phyloP scores from a whole-genome alignment of 2,888 invertebrate species.

The Spodoptera littoralis region DNA sequence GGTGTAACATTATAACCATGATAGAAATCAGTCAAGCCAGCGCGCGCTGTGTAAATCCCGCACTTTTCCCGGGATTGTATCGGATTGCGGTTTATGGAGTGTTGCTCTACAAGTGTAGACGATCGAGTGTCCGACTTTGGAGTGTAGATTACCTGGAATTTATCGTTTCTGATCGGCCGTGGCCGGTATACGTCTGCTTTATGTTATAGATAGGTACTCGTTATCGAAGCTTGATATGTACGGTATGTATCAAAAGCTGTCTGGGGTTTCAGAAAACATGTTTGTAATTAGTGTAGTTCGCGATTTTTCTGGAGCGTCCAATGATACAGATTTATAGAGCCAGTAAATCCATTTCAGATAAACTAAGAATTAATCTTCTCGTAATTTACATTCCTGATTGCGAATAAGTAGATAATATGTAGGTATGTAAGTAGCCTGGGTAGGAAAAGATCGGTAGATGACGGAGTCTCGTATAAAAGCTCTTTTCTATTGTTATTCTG shows the following conservation, averaged over 20 bases:
- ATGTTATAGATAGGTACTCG: slow-evolving; percentile 13
- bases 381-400: too few relatives aligned
- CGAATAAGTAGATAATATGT: too few relatives aligned
- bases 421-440: too few relatives aligned
- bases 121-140: slow-evolving; percentile 72
- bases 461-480: too few relatives aligned
- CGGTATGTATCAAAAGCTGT: too few relatives aligned
- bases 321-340: background rate
- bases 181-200: slow-evolving; percentile 30
- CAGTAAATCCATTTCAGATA: background rate
- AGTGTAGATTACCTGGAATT: slow-evolving; percentile 73
- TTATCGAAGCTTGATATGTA: slow-evolving; percentile 4
- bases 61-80: slow-evolving; percentile 74
- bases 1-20: slow-evolving; percentile 36
- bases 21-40: slow-evolving; percentile 68
- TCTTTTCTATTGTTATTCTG: too few relatives aligned
- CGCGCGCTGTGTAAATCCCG: slow-evolving; percentile 59
- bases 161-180: slow-evolving; percentile 59
- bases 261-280: background rate
- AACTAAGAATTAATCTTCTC: too few relatives aligned
- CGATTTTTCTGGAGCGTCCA: too few relatives aligned
- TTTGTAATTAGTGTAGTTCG: background rate
- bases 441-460: too few relatives aligned
- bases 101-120: slow-evolving; percentile 71
- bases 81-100: slow-evolving; percentile 75